These are phyloP conservation scores for Chanos chanos DNA, from an alignment of 2,797 vertebrate species.

Conservation along the genomic window DNA sequence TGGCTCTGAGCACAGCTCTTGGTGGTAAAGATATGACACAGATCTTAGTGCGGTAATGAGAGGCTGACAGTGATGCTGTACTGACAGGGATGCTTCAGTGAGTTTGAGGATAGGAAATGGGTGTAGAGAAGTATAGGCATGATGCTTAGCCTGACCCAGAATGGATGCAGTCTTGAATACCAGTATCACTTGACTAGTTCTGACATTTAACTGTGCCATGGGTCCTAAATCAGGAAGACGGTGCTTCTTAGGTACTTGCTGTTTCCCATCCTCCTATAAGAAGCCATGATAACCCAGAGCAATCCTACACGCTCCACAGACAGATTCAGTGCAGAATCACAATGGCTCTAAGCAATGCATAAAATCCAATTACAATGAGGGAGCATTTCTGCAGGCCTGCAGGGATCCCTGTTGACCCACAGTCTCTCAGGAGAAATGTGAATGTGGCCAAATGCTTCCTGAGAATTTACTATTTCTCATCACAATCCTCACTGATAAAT, in stretches of 20 bases:
- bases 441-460: neutral
- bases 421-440: slow-evolving; percentile 23
- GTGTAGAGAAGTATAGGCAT: neutral
- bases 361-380: slow-evolving; percentile 38
- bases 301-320: neutral
- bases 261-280: slow-evolving; percentile 18
- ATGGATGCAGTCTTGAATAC: slow-evolving; percentile 1
- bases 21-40: slow-evolving; percentile 8
- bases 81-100: neutral
- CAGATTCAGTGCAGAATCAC: slow-evolving; percentile 11
- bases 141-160: neutral
- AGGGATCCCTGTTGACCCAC: slow-evolving; percentile 28
- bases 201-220: slow-evolving; percentile 31
- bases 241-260: slow-evolving; percentile 10
- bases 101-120: no score
- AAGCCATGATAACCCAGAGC: slow-evolving; percentile 15
- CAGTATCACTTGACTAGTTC: slow-evolving; percentile 22
- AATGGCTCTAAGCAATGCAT: slow-evolving; percentile 21
- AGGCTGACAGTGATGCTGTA: neutral
- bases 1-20: neutral
- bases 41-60: neutral
- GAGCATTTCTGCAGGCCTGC: slow-evolving; percentile 26
- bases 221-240: neutral
- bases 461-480: neutral
- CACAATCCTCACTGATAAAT: neutral